Conservation (phyloP, 2,797 vertebrate genomes). For the Ceryle rudis region DNA sequence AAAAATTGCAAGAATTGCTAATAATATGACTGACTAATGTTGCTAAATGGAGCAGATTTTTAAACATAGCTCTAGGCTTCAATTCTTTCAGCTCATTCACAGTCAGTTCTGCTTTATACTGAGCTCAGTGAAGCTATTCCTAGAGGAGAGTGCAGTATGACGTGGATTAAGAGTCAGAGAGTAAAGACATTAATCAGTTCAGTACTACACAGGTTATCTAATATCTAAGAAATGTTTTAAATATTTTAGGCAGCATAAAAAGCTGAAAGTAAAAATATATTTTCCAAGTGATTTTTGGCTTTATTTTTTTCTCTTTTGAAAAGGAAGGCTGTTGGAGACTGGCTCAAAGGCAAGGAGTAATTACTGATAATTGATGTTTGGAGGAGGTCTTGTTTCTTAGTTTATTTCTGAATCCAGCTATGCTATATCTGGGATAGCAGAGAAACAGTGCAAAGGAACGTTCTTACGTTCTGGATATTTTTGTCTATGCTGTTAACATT, state of each 20-base stretch:
- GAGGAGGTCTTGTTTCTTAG: background rate
- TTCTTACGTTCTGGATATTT: background rate
- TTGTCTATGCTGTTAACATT: background rate
- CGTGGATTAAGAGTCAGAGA: constrained; percentile 4
- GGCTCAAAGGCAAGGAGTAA: background rate
- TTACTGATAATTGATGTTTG: background rate
- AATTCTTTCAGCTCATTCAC: constrained; percentile 52
- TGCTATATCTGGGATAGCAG: background rate
- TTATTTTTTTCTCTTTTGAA: background rate
- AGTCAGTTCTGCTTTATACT: constrained; percentile 27
- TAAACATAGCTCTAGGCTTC: constrained; percentile 61
- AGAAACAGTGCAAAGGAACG: background rate
- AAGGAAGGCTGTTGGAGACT: background rate
- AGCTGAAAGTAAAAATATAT: background rate
- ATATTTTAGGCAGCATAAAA: background rate
- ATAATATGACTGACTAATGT: constrained; percentile 51
- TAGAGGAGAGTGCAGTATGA: background rate
- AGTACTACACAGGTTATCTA: background rate
- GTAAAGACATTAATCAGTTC: background rate
- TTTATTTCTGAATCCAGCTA: background rate
- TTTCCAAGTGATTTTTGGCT: background rate
- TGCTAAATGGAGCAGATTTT: constrained; percentile 65
- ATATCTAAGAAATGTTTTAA: background rate
- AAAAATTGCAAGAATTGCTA: constrained; percentile 27
- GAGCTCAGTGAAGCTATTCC: constrained; percentile 43